Conservation (phyloP, 2,113 vertebrate species). For the Rhagologus leucostigma region DNA sequence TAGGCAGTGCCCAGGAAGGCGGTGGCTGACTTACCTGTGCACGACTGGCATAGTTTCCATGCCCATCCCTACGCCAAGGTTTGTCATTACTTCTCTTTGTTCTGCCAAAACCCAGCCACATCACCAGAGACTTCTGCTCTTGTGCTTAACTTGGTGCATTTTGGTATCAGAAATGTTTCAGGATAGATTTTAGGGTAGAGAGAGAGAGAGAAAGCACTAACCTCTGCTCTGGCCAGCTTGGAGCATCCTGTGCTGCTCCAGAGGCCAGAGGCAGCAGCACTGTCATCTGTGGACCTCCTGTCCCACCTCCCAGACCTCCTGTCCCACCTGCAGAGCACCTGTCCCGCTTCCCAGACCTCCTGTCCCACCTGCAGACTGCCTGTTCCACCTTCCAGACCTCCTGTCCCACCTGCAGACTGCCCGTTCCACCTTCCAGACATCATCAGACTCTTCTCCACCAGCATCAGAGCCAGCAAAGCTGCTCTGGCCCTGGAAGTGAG, state of each 20-base stretch:
- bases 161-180: not conserved
- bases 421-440: not conserved
- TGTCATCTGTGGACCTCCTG: not conserved
- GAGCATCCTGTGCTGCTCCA: rapidly evolving
- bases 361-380: not conserved
- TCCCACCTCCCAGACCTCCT: not conserved
- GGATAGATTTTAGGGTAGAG: not conserved
- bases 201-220: not conserved
- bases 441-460: not conserved
- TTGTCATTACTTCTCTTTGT: not conserved
- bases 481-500: not conserved
- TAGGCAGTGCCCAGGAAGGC: not conserved
- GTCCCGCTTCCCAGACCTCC: not conserved
- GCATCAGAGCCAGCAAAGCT: not conserved
- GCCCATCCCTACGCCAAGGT: not conserved
- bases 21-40: not conserved
- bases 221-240: too few relatives aligned
- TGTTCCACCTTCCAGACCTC: not conserved
- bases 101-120: not conserved
- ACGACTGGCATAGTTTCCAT: rapidly evolving
- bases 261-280: not conserved
- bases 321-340: not conserved
- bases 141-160: rapidly evolving
- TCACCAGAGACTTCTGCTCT: not conserved
- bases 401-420: not conserved